Conservation (phyloP, 1,140 invertebrate genomes). For the Cydia fagiglandana region DNA sequence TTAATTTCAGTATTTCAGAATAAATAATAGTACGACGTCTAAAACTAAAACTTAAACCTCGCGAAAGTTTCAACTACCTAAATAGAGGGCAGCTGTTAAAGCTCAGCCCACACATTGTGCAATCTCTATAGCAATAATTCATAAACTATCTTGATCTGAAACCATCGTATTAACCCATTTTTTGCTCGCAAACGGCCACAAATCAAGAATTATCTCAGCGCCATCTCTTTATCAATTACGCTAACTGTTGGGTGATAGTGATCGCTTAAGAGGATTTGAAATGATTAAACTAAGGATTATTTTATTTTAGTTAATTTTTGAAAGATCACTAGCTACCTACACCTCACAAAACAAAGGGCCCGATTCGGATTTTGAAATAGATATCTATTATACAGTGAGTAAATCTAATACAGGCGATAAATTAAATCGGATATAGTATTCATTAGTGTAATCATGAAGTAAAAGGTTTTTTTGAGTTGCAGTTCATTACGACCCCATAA, state of each 20-base stretch:
- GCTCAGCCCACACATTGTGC: neutral
- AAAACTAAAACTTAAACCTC: neutral
- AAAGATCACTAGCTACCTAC: too few relatives aligned
- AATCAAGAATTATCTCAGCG: conserved; percentile 14
- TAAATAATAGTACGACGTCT: too few relatives aligned
- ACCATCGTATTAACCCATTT: conserved; percentile 12
- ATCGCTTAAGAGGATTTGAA: neutral
- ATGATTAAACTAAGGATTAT: neutral
- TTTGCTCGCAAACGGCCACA: conserved; percentile 18
- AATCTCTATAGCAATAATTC: conserved; percentile 3
- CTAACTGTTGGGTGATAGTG: neutral
- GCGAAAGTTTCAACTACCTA: neutral
- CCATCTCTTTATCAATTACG: conserved; percentile 26
- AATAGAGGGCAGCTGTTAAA: neutral
- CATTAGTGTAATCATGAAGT: too few relatives aligned
- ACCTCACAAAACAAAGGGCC: too few relatives aligned
- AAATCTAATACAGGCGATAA: too few relatives aligned
- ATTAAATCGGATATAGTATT: too few relatives aligned
- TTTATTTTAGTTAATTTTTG: neutral
- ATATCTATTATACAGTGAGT: too few relatives aligned
- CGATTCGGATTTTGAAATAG: too few relatives aligned
- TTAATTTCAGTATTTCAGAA: too few relatives aligned
- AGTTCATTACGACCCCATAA: too few relatives aligned
- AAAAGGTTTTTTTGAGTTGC: too few relatives aligned
- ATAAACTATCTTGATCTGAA: conserved; percentile 16